phyloP scores from a whole-genome alignment of 1,140 invertebrate genomes.

The Heliconius congener region DNA sequence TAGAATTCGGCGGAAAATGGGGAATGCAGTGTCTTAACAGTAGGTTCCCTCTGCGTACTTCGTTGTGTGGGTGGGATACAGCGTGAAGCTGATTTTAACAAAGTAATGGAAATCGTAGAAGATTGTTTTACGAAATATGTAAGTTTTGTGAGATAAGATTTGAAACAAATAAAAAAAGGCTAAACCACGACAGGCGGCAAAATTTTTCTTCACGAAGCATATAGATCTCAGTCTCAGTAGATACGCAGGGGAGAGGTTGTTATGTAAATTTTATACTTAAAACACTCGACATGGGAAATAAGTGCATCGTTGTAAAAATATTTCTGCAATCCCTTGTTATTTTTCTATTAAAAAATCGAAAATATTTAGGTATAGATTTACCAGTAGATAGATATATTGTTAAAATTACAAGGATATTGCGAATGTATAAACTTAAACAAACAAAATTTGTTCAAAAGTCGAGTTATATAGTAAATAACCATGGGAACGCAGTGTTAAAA shows the following conservation, averaged over 20 bases:
- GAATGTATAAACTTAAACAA: no score
- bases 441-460: no score
- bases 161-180: conserved; percentile 42
- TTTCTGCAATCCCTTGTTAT: conserved; percentile 30
- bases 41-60: no score
- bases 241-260: conserved; percentile 30
- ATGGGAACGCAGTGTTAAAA: no score
- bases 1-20: no score
- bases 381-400: no score
- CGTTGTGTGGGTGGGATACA: no score
- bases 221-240: conserved; percentile 6
- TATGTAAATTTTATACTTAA: conserved; percentile 54
- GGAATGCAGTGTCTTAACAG: no score
- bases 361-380: no score
- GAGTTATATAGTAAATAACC: no score
- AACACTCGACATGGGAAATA: conserved; percentile 60
- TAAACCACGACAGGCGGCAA: conserved; percentile 17
- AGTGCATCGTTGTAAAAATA: conserved; percentile 65
- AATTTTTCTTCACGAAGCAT: conserved; percentile 24
- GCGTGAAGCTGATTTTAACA: not conserved
- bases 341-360: not conserved
- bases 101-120: not conserved
- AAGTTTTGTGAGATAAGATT: conserved; percentile 10
- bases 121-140: conserved; percentile 7
- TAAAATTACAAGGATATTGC: no score